Conservation (phyloP, 2,113 vertebrate genomes). For the Alethe castanea region DNA sequence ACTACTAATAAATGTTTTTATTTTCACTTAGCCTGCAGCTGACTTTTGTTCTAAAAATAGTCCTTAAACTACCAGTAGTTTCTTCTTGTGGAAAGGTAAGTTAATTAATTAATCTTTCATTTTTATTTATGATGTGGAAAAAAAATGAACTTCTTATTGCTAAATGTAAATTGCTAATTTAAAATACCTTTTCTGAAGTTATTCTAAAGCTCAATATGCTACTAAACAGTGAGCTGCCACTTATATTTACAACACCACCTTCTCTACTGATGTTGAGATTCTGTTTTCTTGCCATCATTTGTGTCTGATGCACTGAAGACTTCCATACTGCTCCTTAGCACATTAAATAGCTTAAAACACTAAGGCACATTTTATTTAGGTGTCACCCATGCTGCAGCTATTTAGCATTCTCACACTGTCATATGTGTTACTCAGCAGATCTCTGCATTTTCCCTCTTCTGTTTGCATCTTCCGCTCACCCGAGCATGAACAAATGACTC, state of each 20-base stretch:
- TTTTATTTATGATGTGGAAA: not conserved
- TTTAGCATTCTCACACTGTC: not conserved
- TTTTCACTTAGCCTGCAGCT: not conserved
- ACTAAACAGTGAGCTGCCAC: not conserved
- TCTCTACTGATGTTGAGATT: not conserved
- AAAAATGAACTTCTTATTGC: not conserved
- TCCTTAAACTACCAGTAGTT: not conserved
- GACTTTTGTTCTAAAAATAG: not conserved
- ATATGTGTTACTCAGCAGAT: accelerated
- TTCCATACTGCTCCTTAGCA: not conserved
- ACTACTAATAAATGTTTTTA: not conserved
- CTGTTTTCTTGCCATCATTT: not conserved
- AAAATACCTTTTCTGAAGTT: not conserved
- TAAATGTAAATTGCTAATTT: not conserved
- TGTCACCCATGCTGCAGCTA: not conserved
- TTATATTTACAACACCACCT: not conserved
- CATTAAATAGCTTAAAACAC: not conserved
- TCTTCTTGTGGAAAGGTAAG: not conserved
- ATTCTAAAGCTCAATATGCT: not conserved
- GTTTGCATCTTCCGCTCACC: not conserved
- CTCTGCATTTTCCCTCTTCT: not conserved
- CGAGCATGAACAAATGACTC: accelerated
- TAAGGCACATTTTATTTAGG: not conserved
- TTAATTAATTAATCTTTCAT: not conserved
- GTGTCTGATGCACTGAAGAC: not conserved